phyloP scores from a whole-genome alignment of 2,888 invertebrate species.

The Limnephilus lunatus region DNA sequence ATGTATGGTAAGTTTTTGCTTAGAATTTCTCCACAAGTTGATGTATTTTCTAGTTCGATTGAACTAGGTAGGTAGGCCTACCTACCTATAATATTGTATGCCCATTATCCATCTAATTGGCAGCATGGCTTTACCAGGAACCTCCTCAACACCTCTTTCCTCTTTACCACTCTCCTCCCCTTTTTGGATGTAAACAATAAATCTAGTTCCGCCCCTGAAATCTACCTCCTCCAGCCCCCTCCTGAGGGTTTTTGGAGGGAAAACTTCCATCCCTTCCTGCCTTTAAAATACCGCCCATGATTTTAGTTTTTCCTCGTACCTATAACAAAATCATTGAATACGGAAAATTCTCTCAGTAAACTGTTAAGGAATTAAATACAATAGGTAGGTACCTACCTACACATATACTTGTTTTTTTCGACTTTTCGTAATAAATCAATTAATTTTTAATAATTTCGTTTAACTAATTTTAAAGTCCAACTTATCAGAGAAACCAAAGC shows the following conservation, averaged over 20 bases:
- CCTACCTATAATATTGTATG: background rate
- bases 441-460: background rate
- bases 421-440: background rate
- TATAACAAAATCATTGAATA: background rate
- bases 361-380: background rate
- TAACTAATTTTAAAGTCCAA: background rate
- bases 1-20: background rate
- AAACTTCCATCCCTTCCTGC: constrained; percentile 13
- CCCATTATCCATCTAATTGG: background rate
- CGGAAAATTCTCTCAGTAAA: background rate
- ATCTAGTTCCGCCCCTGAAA: constrained; percentile 36
- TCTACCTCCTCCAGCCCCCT: constrained; percentile 18
- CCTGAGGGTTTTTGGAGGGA: constrained; percentile 19
- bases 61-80: background rate
- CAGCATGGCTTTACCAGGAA: background rate
- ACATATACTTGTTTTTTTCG: background rate
- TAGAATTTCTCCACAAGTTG: background rate
- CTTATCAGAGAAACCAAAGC: background rate
- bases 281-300: constrained; percentile 2
- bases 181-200: constrained; percentile 32
- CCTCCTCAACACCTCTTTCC: constrained; percentile 4
- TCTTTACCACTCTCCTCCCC: constrained; percentile 34
- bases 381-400: too few species aligned
- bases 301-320: background rate
- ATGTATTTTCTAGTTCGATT: background rate